A percentile compares a stretch with the other conserved stretches of the same genome.
Evolutionary conservation across 2,797 vertebrate species (phyloP).

Genomic region (Masticophis lateralis): DNA sequence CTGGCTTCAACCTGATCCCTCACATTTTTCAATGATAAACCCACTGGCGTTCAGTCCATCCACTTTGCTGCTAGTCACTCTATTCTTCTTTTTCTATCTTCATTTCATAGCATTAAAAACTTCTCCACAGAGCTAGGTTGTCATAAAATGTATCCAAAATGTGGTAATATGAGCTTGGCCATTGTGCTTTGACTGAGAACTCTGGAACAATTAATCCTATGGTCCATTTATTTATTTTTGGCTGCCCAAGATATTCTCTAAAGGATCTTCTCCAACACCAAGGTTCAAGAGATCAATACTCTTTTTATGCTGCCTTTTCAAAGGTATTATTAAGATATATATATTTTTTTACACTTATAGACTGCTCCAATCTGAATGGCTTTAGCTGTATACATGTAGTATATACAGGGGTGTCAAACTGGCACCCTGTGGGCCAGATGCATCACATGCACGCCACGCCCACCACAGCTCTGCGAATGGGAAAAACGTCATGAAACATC

Average conservation of each 20-base stretch:
- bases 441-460: no score
- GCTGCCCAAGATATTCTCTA: neutral
- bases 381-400: neutral
- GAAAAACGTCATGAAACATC: no score
- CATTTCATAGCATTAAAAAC: neutral
- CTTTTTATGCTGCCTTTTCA: neutral
- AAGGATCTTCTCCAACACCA: neutral
- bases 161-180: neutral
- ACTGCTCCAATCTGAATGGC: neutral
- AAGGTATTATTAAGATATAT: neutral
- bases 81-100: neutral
- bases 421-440: no score
- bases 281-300: neutral
- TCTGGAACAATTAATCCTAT: neutral
- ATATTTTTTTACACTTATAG: neutral
- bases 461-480: no score
- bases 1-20: neutral
- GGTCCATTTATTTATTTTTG: neutral
- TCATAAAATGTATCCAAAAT: neutral
- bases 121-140: neutral
- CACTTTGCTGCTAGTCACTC: neutral
- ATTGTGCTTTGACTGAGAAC: neutral
- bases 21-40: neutral
- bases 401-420: no score
- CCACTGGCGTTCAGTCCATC: neutral